Base-by-base conservation (phyloP, 2,888 invertebrate genomes). In the Sminthurides aquaticus region DNA sequence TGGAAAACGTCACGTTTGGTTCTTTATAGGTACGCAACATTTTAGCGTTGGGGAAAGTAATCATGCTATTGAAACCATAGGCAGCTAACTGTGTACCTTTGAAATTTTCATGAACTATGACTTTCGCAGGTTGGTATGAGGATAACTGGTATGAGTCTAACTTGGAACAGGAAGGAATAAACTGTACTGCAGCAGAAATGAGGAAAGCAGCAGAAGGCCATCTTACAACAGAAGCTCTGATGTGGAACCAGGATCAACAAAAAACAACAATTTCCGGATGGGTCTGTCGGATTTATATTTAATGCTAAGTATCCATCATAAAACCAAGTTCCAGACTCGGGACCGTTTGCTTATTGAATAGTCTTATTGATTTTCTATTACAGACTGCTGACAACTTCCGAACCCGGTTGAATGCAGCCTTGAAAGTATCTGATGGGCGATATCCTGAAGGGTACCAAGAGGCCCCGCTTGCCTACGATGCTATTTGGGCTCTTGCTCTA, bases 391-490 rank as follows among this genome's bases (percentile, higher is more conserved):
- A 89, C 76, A 88, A 94, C 78, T 98, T 98, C 80, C 87, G 91
- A 76, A 83, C 85, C 75, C 84, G 92, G 74, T 82, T 98, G 77
- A 90, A 95, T 79, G 84, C 87, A 74, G 87, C 87, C 66, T 83
- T 96, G 62, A 86, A 87, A 64, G 66, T 65, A 43, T 85, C 86
- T 65, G 88, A 90, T 68, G 88, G 89, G 77, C 84, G 89, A 69
- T 91, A 87, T 79, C 93, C 93, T 2, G 92, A 91, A 79, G 96
- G 97, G 15, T 96, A 96, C 80, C 92, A 93, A 77, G 99, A 99
- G 81, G 98, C 99, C 5, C 99, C 99, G 0, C 81, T 99, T 64
- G 99, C 99, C 56, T 99, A 99, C 78, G 99, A 99, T 80, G 99
- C 99, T 11, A 93, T 99, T 58, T 99, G 99, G 99, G 94, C 98